phyloP scores from a whole-genome alignment of 2,888 invertebrate genomes.

The Rhingia rostrata region DNA sequence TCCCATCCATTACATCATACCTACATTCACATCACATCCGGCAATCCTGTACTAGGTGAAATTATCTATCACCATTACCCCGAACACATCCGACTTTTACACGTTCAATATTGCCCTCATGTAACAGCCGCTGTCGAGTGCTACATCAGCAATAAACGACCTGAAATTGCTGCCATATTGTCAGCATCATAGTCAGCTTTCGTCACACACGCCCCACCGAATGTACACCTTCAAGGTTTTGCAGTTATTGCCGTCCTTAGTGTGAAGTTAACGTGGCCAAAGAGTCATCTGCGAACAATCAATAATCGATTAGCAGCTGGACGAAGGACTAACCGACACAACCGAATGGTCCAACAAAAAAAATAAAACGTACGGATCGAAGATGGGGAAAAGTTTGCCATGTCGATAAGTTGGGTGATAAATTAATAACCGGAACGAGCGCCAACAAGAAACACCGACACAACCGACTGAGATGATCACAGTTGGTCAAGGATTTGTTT shows the following conservation, averaged over 20 bases:
- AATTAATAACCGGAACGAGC: conserved; percentile 74
- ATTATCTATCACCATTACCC: conserved; percentile 35
- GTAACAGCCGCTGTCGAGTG: conserved; percentile 55
- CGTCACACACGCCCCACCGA: conserved; percentile 37
- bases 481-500: conserved; percentile 71
- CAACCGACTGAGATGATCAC: conserved; percentile 59
- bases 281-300: conserved; percentile 73
- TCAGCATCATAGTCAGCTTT: conserved; percentile 62
- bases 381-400: conserved; percentile 65
- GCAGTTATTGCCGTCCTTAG: conserved; percentile 38
- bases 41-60: conserved; percentile 32
- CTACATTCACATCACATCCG: background rate
- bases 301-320: conserved; percentile 73
- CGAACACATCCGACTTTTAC: conserved; percentile 54
- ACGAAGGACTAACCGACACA: conserved; percentile 49
- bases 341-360: background rate
- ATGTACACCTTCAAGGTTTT: conserved; percentile 63
- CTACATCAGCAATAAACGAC: conserved; percentile 74
- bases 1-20: too few relatives aligned
- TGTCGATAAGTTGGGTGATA: conserved; percentile 72
- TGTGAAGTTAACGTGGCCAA: conserved; percentile 32
- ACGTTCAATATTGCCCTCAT: conserved; percentile 65
- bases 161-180: conserved; percentile 73
- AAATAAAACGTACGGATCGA: conserved; percentile 21
- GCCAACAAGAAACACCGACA: conserved; percentile 57